Evolutionary conservation across 2,113 vertebrate genomes (phyloP).

Genomic region (Nycticebus coucang): DNA sequence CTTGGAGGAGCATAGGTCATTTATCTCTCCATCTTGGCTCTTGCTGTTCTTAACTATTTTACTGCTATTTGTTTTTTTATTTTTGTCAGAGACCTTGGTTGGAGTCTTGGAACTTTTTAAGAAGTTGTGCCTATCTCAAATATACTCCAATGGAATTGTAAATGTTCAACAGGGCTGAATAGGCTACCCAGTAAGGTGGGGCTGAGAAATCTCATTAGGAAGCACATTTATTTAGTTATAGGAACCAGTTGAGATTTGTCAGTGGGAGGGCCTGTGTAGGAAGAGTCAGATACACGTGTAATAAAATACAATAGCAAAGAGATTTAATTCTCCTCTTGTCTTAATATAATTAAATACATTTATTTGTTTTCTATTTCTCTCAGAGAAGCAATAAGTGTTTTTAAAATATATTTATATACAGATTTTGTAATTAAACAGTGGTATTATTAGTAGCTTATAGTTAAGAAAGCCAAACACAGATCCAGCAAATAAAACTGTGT

Average conservation of each 20-base stretch:
- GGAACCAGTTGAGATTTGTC: neutral
- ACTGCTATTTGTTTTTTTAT: too few species aligned
- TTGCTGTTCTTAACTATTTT: too few species aligned
- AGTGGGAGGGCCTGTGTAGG: rapidly evolving
- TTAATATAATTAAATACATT: neutral
- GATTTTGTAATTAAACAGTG: neutral
- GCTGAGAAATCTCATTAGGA: neutral
- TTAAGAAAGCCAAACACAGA: neutral
- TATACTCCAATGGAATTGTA: neutral
- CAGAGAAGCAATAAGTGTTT: neutral
- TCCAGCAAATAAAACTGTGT: neutral
- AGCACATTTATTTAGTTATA: neutral
- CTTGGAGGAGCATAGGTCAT: too few species aligned
- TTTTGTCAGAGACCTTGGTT: too few species aligned
- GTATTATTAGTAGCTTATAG: neutral
- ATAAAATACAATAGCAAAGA: neutral
- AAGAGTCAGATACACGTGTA: neutral
- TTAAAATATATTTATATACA: neutral
- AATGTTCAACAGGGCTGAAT: too few species aligned
- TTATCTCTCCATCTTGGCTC: too few species aligned
- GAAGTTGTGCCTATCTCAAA: too few species aligned
- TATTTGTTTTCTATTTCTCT: neutral
- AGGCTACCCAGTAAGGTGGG: too few species aligned
- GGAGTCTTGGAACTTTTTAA: too few species aligned
- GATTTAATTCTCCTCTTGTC: neutral